Conservation (phyloP, 2,888 invertebrate genomes). For the Callosobruchus maculatus region DNA sequence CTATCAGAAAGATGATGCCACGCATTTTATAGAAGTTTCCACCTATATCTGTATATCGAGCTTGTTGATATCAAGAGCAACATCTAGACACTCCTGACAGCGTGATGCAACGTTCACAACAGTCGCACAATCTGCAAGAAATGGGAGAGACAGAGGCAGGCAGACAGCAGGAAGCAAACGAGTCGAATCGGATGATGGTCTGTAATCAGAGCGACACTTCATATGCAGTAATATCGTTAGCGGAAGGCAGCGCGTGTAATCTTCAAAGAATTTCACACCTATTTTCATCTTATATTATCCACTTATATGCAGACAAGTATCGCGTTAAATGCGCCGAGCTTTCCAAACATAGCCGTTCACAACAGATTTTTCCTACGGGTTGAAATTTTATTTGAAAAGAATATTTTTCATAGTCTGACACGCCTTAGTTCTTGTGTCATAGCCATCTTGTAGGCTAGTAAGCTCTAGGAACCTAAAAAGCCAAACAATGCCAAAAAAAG, state of each 20-base stretch:
- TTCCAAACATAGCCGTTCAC: constrained; percentile 8
- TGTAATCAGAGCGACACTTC: background rate
- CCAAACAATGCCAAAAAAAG: no score
- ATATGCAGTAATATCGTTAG: constrained; percentile 24
- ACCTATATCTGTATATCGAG: no score
- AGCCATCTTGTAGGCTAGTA: no score
- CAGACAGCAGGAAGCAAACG: background rate
- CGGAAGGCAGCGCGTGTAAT: constrained; percentile 22
- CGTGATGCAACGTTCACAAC: background rate
- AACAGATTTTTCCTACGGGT: background rate
- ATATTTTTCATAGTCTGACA: no score
- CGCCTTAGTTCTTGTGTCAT: no score
- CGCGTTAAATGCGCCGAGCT: constrained; percentile 23
- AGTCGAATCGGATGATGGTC: background rate
- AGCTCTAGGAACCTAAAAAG: no score
- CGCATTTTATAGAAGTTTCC: no score
- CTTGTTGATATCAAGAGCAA: no score
- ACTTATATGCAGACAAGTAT: constrained; percentile 36
- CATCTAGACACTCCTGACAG: no score
- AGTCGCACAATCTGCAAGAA: background rate
- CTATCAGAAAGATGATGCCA: no score
- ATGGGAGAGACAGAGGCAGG: background rate
- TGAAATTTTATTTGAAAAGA: no score
- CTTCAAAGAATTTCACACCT: constrained; percentile 44
- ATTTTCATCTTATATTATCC: constrained; percentile 39